Conservation (phyloP, 2,888 invertebrate species). For the Cantharis rustica region DNA sequence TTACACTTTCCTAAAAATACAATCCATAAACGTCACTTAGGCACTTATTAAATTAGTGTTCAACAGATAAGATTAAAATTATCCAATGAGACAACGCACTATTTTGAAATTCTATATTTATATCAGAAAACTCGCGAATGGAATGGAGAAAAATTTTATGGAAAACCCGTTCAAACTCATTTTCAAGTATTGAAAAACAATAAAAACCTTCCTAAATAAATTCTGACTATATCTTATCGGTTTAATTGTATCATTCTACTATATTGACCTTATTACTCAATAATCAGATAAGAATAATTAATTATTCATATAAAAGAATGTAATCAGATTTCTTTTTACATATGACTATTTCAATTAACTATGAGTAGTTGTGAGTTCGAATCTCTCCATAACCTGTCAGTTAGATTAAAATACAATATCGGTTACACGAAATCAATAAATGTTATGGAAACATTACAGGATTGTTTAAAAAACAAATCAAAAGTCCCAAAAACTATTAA, state of each 20-base stretch:
- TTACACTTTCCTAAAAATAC: slow-evolving; percentile 6
- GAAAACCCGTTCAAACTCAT: no score
- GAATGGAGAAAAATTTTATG: no score
- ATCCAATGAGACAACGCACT: background rate
- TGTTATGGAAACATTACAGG: background rate
- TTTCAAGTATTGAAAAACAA: no score
- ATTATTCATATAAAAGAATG: background rate
- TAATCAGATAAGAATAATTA: background rate
- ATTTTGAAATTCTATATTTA: background rate
- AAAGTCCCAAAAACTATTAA: background rate
- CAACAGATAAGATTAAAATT: background rate
- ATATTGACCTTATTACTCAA: background rate
- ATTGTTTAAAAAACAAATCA: background rate
- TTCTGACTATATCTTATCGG: background rate
- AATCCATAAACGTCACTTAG: slow-evolving; percentile 8
- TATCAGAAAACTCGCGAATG: no score
- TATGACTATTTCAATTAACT: background rate
- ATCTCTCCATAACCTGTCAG: background rate
- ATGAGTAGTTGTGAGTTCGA: background rate
- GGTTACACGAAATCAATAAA: background rate
- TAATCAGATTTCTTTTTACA: background rate
- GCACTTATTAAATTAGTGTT: slow-evolving; percentile 7
- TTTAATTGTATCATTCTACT: background rate
- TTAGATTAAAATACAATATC: background rate
- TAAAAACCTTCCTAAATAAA: no score